A percentile compares a stretch with the other conserved stretches of the same genome.
Evolutionary conservation across 2,888 invertebrate genomes (phyloP).

Genomic region (Catotricha subobsoleta): DNA sequence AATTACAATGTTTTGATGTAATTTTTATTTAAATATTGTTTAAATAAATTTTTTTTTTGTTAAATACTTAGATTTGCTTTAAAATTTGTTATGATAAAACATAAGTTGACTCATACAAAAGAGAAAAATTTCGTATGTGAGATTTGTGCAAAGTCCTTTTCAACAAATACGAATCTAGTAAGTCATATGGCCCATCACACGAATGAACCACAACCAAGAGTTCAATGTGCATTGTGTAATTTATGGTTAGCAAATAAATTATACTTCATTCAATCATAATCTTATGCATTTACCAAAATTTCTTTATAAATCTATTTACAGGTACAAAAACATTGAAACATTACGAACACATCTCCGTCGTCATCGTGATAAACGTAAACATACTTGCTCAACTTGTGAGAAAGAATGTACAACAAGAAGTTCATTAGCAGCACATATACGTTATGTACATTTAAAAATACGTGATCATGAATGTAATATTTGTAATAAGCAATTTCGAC

Average conservation of each 20-base stretch:
- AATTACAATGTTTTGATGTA: no score
- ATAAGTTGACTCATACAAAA: slow-evolving; percentile 10
- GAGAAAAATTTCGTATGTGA: slow-evolving; percentile 12
- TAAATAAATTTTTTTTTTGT: no score
- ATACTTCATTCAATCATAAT: not conserved
- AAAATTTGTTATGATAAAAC: slow-evolving; percentile 12
- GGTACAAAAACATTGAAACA: slow-evolving; percentile 12
- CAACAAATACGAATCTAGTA: slow-evolving; percentile 8
- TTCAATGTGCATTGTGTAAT: slow-evolving; percentile 11
- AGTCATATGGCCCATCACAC: slow-evolving; percentile 9
- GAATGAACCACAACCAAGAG: slow-evolving; percentile 5
- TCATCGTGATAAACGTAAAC: slow-evolving; percentile 9
- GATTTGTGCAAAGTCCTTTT: slow-evolving; percentile 12
- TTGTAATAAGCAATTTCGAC: slow-evolving; percentile 11
- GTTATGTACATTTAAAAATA: slow-evolving; percentile 11
- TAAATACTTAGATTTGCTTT: slow-evolving; percentile 10
- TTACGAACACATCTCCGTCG: slow-evolving; percentile 11
- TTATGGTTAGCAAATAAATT: slow-evolving; percentile 7
- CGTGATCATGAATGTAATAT: slow-evolving; percentile 10
- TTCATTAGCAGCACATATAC: slow-evolving; percentile 10
- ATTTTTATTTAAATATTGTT: no score
- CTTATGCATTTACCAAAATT: not conserved
- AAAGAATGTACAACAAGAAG: slow-evolving; percentile 10
- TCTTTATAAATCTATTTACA: no score
- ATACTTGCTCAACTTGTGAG: slow-evolving; percentile 10